phyloP scores from a whole-genome alignment of 2,113 vertebrate species.

The Probosciger aterrimus region DNA sequence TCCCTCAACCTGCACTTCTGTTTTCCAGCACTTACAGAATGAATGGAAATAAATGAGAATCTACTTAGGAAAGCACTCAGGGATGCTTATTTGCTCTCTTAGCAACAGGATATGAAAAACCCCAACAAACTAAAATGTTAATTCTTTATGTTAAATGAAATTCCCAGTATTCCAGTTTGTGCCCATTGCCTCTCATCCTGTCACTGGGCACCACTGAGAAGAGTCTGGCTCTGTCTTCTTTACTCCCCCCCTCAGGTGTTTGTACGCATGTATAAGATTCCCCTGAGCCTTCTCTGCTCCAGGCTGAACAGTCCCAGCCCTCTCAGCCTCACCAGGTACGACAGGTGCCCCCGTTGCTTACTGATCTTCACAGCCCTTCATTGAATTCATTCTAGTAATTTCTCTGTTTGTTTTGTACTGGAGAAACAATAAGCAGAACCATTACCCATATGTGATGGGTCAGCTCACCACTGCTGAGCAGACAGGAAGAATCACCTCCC shows the following conservation, averaged over 20 bases:
- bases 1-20: background rate
- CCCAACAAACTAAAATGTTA: background rate
- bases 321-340: background rate
- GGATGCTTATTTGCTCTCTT: background rate
- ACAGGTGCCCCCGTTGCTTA: background rate
- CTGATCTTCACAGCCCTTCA: background rate
- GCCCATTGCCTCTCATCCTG: background rate
- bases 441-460: background rate
- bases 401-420: background rate
- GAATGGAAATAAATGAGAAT: background rate
- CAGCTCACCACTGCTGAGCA: background rate
- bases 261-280: background rate
- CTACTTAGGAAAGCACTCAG: background rate
- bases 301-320: background rate
- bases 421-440: background rate
- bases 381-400: background rate
- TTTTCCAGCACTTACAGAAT: background rate
- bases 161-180: background rate
- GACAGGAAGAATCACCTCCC: background rate
- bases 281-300: background rate
- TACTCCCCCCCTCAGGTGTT: background rate
- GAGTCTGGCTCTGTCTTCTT: background rate
- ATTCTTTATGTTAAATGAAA: background rate
- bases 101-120: accelerated
- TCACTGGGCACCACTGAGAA: background rate